Base-by-base conservation (phyloP, 2,888 invertebrate genomes). In the Stenodera caucasica region DNA sequence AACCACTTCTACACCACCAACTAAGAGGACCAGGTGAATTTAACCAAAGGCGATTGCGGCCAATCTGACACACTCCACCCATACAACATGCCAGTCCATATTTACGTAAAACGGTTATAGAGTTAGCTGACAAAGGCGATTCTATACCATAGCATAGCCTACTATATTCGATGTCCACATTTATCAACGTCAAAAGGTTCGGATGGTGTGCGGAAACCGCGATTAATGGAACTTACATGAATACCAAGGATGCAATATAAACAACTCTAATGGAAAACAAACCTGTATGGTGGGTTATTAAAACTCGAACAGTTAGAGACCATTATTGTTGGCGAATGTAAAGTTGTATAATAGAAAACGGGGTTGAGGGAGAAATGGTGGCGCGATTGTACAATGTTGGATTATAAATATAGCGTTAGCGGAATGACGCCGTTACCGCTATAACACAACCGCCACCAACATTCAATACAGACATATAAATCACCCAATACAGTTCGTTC, bases 191-290 rank as follows among this genome's bases (percentile, higher is more conserved):
- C 77, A 73, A 66, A 61, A 66, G 64, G 68, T n/a, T 66, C 70
- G 67, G 68, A 5, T 26, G 5, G 5, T 67, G 74, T 70, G 73
- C 73, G 72, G 70, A 69, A 71, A 70, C 72, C 69, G 72, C 76
- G 75, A 76, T 77, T 77, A 76, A 77, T 77, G 76, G 76, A 76
- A 77, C 75, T 76, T 75, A 75, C 74, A 72, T 75, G 75, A 76
- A 76, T 74, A 71, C 75, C 74, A 73, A 74, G 74, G 72, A 70
- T 70, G 71, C 70, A 70, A 70, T 69, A 76, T 76, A 76, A 77
- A 77, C 74, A 75, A 74, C 70, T 70, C 71, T 72, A 75, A 75
- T 76, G 74, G 72, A 76, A 75, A 74, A 75, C 74, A 75, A 75
- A 74, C 73, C 73, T 70, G 69, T 63, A 71, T 61, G 66, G 67